Base-by-base conservation (phyloP, 2,797 vertebrate species). In the Arctocebus calabarensis region DNA sequence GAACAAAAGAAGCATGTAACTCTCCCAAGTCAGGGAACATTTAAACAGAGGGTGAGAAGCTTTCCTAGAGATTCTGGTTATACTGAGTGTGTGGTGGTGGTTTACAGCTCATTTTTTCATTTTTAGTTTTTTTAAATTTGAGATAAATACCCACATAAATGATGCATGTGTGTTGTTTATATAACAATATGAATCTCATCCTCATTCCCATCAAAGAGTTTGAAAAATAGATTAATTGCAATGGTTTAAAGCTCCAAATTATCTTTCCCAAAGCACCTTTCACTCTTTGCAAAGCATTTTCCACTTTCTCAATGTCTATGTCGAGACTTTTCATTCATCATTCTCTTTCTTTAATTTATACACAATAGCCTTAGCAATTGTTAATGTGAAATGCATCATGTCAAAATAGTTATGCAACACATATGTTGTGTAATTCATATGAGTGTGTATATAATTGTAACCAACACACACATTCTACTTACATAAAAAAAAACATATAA, bases 401-500 rank as follows among this genome's bases (percentile, higher is more conserved):
- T 87, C 40, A 78, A 23, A 74, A 40, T 77, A 16, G 1, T 0
- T 59, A 70, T 83, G 37, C 0, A 37, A 10, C 17, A 12, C 55
- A 43, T 17, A 14, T 79, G 3, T 37, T 89, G 25, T 5, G 6
- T 55, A 64, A 88, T n/a, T 68, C 81, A 22, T 22, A 14, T 48
- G 13, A 25, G 0, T 62, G 7, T 45, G 23, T 19, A 29, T 77
- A 29, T 48, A 74, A 82, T n/a, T 84, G 2, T 61, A 85, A 90
- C 27, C 9, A 45, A 43, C 7, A 43, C 43, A 45, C 37, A 40
- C 1, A 64, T 37, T 2, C 2, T 45, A 25, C 57, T 89, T 32
- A n/a, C 8, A 68, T 85, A 86, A 37, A 91, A 45, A 89, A 92
- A 79, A 81, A 85, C 55, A 45, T 78, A 37, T 2, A 89, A n/a